Percentiles rank a stretch among this genome's conserved stretches.
Conservation (phyloP, 2,113 vertebrate genomes). For the Mixornis gularis region DNA sequence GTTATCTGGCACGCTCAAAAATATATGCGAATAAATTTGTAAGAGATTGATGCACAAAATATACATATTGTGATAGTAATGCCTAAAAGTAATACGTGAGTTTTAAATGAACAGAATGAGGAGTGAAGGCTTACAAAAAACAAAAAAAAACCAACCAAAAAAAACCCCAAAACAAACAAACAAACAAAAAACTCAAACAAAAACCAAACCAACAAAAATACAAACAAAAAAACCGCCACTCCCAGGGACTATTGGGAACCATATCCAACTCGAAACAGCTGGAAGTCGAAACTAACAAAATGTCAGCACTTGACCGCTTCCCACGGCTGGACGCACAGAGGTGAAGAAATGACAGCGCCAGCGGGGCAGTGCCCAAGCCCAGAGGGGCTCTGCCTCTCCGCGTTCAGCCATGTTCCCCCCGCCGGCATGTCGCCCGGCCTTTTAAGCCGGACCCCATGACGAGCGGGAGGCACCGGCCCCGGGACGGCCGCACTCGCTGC, state of each 20-base stretch:
- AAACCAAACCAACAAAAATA: neutral
- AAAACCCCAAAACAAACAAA: rapidly evolving
- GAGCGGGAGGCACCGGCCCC: neutral
- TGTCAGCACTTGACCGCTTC: neutral
- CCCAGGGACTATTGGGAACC: neutral
- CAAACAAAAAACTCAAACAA: neutral
- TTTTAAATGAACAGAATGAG: neutral
- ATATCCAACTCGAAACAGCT: neutral
- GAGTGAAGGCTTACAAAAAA: neutral
- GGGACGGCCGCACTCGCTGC: neutral
- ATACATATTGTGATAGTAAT: rapidly evolving
- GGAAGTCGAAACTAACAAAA: neutral
- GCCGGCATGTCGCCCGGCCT: neutral
- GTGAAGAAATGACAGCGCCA: neutral
- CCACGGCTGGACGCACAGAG: neutral
- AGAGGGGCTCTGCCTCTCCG: neutral
- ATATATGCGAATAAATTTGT: rapidly evolving
- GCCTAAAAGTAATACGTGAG: rapidly evolving
- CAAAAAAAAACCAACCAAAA: too few relatives aligned
- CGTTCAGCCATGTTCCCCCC: neutral
- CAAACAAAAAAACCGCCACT: neutral
- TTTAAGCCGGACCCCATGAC: neutral
- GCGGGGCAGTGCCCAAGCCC: neutral
- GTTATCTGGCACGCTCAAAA: neutral
- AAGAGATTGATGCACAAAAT: neutral